Conservation (phyloP, 2,888 invertebrate species). For the Ligdia adustata region DNA sequence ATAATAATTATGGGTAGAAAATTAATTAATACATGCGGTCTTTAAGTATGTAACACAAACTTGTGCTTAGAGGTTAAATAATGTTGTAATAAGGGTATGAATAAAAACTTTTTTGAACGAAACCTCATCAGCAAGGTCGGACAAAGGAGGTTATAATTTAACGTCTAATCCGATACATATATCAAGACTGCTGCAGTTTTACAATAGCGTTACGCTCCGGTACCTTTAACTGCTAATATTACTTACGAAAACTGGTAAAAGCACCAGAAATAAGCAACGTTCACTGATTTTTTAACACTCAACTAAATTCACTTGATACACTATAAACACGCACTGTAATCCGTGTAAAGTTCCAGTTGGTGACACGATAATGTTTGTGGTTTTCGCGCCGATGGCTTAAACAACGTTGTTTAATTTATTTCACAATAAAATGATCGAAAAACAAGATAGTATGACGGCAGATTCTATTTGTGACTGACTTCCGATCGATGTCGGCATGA, state of each 20-base stretch:
- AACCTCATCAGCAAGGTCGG: conserved; percentile 17
- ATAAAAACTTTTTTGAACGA: background rate
- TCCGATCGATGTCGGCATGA: conserved; percentile 55
- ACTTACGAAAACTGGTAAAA: conserved; percentile 63
- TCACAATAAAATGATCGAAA: conserved; percentile 52
- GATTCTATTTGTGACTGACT: conserved; percentile 74
- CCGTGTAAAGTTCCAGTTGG: conserved; percentile 38
- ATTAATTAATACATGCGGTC: no score
- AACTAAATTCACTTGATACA: conserved; percentile 31
- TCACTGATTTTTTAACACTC: conserved; percentile 45
- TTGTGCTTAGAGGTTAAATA: no score
- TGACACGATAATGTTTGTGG: conserved; percentile 32
- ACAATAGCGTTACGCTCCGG: conserved; percentile 56
- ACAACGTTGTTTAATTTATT: conserved; percentile 48
- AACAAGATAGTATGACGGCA: conserved; percentile 60
- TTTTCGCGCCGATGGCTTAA: conserved; percentile 35
- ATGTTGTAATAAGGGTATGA: no score
- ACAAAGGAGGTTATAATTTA: conserved; percentile 36
- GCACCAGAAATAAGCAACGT: conserved; percentile 53
- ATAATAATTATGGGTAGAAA: no score
- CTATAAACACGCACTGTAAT: conserved; percentile 47
- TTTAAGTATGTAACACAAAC: no score
- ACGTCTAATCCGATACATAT: conserved; percentile 15
- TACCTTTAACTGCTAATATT: conserved; percentile 62
- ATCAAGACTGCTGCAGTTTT: conserved; percentile 57